These are phyloP conservation scores for Parnassius glacialis DNA, from an alignment of 2,888 invertebrate genomes.

Conservation along the genomic window DNA sequence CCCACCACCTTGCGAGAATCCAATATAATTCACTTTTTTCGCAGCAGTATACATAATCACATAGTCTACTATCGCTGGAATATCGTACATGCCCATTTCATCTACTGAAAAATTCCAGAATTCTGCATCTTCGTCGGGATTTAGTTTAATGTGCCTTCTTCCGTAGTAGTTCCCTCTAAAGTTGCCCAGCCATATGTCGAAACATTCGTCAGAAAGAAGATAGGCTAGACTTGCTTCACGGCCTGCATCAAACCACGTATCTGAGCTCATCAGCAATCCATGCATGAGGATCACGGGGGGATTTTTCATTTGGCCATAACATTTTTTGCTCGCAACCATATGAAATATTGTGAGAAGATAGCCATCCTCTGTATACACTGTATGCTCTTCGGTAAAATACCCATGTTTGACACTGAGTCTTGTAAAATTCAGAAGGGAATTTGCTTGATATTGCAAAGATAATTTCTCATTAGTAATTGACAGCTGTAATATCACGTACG, in stretches of 20 bases:
- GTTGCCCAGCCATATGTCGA: constrained; percentile 53
- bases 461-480: too few relatives aligned
- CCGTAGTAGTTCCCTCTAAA: constrained; percentile 69
- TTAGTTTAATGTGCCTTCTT: constrained; percentile 67
- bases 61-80: constrained; percentile 82
- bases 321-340: constrained; percentile 43
- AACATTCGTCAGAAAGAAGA: constrained; percentile 42
- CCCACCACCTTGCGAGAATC: constrained; percentile 88
- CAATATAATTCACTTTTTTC: constrained; percentile 73
- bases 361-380: constrained; percentile 56
- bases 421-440: background rate
- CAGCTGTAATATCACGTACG: background rate
- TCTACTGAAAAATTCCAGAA: constrained; percentile 83
- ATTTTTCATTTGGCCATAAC: constrained; percentile 32
- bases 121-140: constrained; percentile 48
- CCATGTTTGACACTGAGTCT: constrained; percentile 38
- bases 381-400: constrained; percentile 51
- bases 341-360: constrained; percentile 55
- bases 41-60: constrained; percentile 47
- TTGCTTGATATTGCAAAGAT: too few relatives aligned
- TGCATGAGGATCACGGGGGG: constrained; percentile 62
- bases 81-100: constrained; percentile 87
- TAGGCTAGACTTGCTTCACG: constrained; percentile 44
- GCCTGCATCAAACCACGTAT: constrained; percentile 59
- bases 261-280: constrained; percentile 57